phyloP scores from a whole-genome alignment of 2,113 vertebrate genomes.

The Proteles cristata region DNA sequence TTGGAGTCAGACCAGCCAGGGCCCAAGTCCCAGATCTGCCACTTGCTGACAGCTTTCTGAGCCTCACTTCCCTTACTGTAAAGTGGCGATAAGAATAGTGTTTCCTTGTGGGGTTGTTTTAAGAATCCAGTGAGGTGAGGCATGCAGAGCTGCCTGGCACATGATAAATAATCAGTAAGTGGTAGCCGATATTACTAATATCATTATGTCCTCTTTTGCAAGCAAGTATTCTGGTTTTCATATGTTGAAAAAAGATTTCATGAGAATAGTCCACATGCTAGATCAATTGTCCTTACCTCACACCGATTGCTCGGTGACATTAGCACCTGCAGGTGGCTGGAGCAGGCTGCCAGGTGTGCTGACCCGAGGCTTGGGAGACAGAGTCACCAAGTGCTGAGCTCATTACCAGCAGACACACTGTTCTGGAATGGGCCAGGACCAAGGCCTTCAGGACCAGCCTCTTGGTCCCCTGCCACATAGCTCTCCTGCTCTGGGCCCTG shows the following conservation, averaged over 20 bases:
- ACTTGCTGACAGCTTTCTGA: not conserved
- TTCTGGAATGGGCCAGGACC: not conserved
- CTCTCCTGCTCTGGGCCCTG: not conserved
- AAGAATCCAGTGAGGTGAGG: not conserved
- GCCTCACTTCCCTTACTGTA: slow-evolving; percentile 17
- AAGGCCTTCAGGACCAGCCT: not conserved
- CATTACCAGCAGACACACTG: not conserved
- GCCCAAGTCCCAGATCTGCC: not conserved
- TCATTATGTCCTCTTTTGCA: not conserved
- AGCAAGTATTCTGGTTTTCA: not conserved
- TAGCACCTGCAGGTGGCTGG: not conserved
- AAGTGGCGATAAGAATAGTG: not conserved
- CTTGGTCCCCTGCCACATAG: not conserved
- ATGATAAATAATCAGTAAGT: not conserved
- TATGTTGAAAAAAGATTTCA: not conserved
- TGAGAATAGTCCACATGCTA: not conserved
- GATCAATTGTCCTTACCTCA: not conserved
- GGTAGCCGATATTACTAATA: not conserved
- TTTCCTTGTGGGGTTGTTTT: not conserved
- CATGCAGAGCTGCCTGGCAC: not conserved
- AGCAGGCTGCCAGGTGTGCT: not conserved
- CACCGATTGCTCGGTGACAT: not conserved
- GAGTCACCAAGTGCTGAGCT: not conserved
- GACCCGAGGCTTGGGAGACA: not conserved
- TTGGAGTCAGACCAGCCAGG: not conserved